Conservation (phyloP, 2,797 vertebrate genomes). For the Mareca strepera region DNA sequence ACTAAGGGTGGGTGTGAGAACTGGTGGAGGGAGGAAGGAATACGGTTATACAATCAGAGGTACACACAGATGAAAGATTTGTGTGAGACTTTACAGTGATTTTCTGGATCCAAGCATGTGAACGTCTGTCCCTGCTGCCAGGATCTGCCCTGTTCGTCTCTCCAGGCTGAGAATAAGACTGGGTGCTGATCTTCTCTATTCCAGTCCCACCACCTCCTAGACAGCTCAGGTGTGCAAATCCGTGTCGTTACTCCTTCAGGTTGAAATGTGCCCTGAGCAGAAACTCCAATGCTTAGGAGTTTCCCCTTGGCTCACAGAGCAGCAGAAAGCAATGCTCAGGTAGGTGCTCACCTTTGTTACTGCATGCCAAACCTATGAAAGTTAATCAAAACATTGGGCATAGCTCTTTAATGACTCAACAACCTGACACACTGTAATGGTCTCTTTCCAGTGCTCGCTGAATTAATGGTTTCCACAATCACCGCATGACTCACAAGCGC, state of each 20-base stretch:
- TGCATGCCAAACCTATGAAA: neutral
- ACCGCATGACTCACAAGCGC: neutral
- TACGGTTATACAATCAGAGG: fast-evolving
- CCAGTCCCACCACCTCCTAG: neutral
- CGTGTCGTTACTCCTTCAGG: fast-evolving
- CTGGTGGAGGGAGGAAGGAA: neutral
- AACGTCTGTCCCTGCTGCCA: neutral
- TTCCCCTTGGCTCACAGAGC: neutral
- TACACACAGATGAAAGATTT: neutral
- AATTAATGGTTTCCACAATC: conserved; percentile 45
- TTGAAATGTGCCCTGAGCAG: neutral
- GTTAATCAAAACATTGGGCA: conserved; percentile 25
- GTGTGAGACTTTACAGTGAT: neutral
- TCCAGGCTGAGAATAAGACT: neutral
- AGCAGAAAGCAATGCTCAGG: neutral
- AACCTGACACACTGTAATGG: neutral
- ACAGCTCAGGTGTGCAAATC: neutral
- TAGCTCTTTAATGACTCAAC: conserved; percentile 45
- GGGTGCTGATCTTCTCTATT: neutral
- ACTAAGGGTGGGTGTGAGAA: neutral
- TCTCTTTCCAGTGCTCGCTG: neutral
- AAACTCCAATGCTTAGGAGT: neutral
- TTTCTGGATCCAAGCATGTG: neutral
- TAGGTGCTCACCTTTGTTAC: conserved; percentile 10
- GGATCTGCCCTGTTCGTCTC: neutral